Evolutionary conservation across 1,140 invertebrate species (phyloP).

Genomic region (Euwallacea fornicatus): DNA sequence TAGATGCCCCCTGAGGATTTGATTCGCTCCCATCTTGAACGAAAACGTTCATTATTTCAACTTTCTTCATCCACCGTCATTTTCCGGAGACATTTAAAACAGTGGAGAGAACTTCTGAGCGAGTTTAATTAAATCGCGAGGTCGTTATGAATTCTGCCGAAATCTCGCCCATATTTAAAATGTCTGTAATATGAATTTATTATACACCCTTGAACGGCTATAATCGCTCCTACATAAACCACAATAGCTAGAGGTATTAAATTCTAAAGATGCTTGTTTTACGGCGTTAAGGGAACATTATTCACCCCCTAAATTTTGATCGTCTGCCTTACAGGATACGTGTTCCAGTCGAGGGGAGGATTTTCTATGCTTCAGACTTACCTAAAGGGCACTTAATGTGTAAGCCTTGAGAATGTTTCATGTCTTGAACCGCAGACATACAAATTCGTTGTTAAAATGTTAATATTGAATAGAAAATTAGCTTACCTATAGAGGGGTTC

Average conservation of each 20-base stretch:
- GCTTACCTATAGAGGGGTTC: slow-evolving; percentile 82
- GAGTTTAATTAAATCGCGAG: slow-evolving; percentile 5
- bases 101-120: background rate
- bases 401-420: no score
- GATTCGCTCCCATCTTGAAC: background rate
- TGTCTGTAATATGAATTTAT: slow-evolving; percentile 2
- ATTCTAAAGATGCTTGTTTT: background rate
- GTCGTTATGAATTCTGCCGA: slow-evolving; percentile 1
- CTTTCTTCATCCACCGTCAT: background rate
- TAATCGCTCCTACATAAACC: slow-evolving; percentile 2
- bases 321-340: background rate
- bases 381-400: background rate
- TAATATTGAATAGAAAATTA: background rate
- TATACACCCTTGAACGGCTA: background rate
- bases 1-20: background rate
- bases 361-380: background rate
- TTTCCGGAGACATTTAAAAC: slow-evolving; percentile 7
- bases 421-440: no score
- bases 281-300: background rate
- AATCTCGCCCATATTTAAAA: slow-evolving; percentile 4
- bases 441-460: no score
- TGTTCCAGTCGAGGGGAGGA: background rate
- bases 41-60: background rate
- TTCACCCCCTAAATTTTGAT: background rate
- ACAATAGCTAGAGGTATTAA: background rate